Evolutionary conservation across 2,113 vertebrate genomes (phyloP).

Genomic region (Rhagologus leucostigma): DNA sequence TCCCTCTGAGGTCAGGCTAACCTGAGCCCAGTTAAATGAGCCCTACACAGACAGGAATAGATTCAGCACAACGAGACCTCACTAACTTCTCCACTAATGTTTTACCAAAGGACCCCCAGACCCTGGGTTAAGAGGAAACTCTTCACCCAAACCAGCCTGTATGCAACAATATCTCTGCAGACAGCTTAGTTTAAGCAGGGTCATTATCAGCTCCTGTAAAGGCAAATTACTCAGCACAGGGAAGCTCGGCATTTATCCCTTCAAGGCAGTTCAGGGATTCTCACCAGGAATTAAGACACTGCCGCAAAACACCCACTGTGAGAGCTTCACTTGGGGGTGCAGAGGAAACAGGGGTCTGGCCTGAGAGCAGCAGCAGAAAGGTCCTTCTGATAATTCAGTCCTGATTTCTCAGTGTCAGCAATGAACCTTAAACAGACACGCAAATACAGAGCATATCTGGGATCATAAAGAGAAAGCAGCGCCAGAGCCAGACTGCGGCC

Average conservation of each 20-base stretch:
- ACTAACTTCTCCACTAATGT: constrained; percentile 1
- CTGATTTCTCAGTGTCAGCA: not conserved
- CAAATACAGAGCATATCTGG: not conserved
- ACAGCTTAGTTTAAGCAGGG: not conserved
- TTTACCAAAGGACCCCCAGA: constrained; percentile 33
- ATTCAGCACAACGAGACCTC: not conserved
- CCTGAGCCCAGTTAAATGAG: not conserved
- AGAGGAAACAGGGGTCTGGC: not conserved
- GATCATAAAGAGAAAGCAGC: not conserved
- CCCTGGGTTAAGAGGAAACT: not conserved
- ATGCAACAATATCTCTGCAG: not conserved
- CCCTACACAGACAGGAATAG: not conserved
- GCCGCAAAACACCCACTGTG: not conserved
- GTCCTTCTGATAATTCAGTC: not conserved
- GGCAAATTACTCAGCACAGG: not conserved
- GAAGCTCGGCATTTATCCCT: not conserved
- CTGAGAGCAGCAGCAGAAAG: not conserved
- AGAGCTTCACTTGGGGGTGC: not conserved
- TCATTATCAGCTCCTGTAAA: not conserved
- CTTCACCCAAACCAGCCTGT: not conserved
- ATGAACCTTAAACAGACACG: not conserved
- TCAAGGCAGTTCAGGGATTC: not conserved
- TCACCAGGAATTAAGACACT: not conserved
- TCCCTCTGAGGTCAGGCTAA: constrained; percentile 44
- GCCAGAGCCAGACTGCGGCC: not conserved